Evolutionary conservation across 2,888 invertebrate genomes (phyloP).

Genomic region (Bugula neritina): DNA sequence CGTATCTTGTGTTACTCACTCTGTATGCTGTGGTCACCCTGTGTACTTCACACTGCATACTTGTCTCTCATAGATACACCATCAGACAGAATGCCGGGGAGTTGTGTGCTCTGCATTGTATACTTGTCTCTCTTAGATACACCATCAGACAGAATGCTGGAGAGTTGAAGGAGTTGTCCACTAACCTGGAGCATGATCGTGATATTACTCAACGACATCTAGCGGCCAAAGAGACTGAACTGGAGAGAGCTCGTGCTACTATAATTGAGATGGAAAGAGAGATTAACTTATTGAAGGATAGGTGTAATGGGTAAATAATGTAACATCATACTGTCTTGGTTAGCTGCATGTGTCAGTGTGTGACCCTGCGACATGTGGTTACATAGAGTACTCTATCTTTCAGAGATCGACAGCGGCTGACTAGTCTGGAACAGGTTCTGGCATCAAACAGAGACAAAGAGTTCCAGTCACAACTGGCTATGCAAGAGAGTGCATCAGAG

Average conservation of each 20-base stretch:
- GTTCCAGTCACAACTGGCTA: constrained; percentile 48
- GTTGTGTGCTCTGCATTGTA: too few relatives aligned
- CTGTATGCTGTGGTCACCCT: not conserved
- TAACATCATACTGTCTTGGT: not conserved
- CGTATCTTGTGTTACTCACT: not conserved
- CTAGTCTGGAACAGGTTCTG: constrained; percentile 49
- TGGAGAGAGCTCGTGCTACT: constrained; percentile 44
- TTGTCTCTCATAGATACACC: not conserved
- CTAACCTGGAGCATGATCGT: constrained; percentile 45
- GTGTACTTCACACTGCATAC: too few relatives aligned
- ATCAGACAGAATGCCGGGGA: not conserved
- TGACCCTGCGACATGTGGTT: constrained; percentile 6
- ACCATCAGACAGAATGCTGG: not conserved
- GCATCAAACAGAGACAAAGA: constrained; percentile 52
- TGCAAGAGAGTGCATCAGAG: constrained; percentile 51
- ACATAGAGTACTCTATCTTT: not conserved
- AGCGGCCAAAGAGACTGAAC: constrained; percentile 46
- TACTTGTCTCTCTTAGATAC: too few relatives aligned
- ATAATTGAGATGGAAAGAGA: constrained; percentile 47
- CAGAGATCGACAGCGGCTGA: constrained; percentile 41
- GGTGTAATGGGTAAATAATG: constrained; percentile 10
- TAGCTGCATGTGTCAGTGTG: not conserved
- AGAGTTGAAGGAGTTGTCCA: not conserved
- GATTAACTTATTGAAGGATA: constrained; percentile 22
- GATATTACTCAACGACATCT: constrained; percentile 50